Base-by-base conservation (phyloP, 2,113 vertebrate genomes). In the Hemibagrus wyckioides region DNA sequence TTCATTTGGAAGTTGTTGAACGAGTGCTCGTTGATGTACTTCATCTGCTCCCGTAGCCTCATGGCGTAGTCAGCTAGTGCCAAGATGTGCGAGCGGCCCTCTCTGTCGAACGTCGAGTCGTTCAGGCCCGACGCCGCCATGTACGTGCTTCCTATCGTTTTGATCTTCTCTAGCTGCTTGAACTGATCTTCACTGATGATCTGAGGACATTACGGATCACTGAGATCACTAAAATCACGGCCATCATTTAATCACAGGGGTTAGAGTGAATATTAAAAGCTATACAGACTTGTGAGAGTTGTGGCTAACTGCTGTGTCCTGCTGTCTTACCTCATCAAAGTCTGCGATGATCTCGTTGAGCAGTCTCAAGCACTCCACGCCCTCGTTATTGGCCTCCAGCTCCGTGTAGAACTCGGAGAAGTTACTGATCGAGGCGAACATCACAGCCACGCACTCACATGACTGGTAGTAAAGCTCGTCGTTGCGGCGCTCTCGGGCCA, bases 361-460 rank as follows among this genome's bases (percentile, higher is more conserved):
- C 90, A 99, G 95, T 75, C 98, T 90, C 89, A 99, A 95, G 85
- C 98, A 99, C 95, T 99, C 98, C 33, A 99, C 98, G 0, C 98
- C 98, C 90, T 99, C 98, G 0, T 99, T 99, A 95, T 99, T 99
- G 48, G 97, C 98, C 95, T 99, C 98, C 85, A 99, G 94, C 94
- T 99, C 98, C 83, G 99, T 97, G 4, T 99, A 99, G 92, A 99
- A 99, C 95, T 99, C 98, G 0, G 98, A 99, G 92, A 99, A 99
- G 95, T 99, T 99, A 95, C 97, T 97, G 90, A 99, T 99, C 90
- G 98, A 99, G 92, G 98, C 98, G 1, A 99, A 99, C 98, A 99
- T 99, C 91, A 99, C 98, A 0, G 98, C 98, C 84, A 99, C 98
- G 0, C 98, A 99, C 92, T 99, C 98, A 0, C 97, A 99, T 0